Conservation (phyloP, 2,888 invertebrate species). For the Xylota sylvarum region DNA sequence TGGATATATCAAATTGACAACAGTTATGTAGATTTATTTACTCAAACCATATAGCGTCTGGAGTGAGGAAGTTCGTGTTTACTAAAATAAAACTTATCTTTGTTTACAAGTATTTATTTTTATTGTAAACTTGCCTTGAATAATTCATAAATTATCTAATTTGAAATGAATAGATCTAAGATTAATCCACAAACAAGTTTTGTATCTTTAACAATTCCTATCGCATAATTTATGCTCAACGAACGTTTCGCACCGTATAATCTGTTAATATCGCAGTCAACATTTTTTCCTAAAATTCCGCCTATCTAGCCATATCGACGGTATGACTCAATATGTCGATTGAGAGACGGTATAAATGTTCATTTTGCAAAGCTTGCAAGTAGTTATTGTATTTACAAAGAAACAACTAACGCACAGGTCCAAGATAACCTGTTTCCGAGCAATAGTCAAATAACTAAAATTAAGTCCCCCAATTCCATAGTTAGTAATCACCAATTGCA, state of each 20-base stretch:
- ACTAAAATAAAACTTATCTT: not conserved
- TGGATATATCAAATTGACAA: no score
- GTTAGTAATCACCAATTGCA: not conserved
- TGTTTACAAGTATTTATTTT: not conserved
- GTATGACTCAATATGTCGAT: constrained; percentile 9
- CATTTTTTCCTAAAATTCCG: not conserved
- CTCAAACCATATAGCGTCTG: not conserved
- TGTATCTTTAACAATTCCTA: not conserved
- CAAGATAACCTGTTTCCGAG: constrained; percentile 23
- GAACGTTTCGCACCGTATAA: not conserved
- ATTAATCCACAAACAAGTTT: constrained; percentile 5
- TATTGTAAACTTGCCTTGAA: not conserved
- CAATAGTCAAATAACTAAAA: not conserved
- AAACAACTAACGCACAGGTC: not conserved
- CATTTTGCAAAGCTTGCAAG: not conserved
- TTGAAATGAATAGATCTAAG: not conserved
- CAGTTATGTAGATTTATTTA: no score
- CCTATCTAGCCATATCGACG: not conserved
- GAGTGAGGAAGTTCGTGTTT: not conserved
- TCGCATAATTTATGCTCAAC: not conserved
- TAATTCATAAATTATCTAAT: not conserved
- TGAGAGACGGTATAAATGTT: constrained; percentile 3
- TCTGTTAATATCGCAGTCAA: not conserved
- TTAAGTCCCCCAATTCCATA: not conserved
- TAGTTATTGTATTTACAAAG: not conserved